Base-by-base conservation (phyloP, 2,113 vertebrate genomes). In the Hippolais icterina region DNA sequence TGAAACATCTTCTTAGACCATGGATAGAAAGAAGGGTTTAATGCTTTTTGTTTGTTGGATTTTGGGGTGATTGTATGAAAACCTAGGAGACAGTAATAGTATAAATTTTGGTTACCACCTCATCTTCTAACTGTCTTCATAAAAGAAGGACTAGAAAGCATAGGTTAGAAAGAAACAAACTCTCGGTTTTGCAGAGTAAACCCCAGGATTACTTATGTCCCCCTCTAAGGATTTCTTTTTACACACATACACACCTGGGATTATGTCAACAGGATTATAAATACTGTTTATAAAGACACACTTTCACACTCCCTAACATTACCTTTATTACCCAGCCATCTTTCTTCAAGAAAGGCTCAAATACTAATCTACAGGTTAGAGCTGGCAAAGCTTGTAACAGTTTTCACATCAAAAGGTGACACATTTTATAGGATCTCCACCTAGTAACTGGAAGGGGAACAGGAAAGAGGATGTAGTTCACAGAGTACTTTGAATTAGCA, bases 331-430 rank as follows among this genome's bases (percentile, higher is more conserved):
- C 15, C 16, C 69, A 75, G 46, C n/a, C 64, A 41, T 56, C 57
- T 31, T 56, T 22, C 65, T 41, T 53, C 14, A 49, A 82, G 57
- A 83, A 89, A 68, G 28, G n/a, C n/a, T 90, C 57, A 83, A 50
- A 64, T 35, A 86, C 66, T 85, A 49, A 94, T 29, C 41, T 94
- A 95, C 46, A 90, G 49, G 53, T 87, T 71, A 80, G 31, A 60
- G 59, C n/a, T 83, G 42, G 59, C 25, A 92, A 50, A 74, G 20
- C 42, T 72, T 50, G 22, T 28, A 93, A 72, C 44, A 56, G 85
- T 74, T 83, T 86, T 69, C 41, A 76, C 50, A 92, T 50, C 61
- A 93, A 90, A 91, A 83, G 46, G 35, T 39, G 66, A 83, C 61
- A 87, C 12, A 8, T 64, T 92, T 87, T 92, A 83, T 69, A 83